Base-by-base conservation (phyloP, 1,140 invertebrate genomes). In the Pseudobourletiella spinata region DNA sequence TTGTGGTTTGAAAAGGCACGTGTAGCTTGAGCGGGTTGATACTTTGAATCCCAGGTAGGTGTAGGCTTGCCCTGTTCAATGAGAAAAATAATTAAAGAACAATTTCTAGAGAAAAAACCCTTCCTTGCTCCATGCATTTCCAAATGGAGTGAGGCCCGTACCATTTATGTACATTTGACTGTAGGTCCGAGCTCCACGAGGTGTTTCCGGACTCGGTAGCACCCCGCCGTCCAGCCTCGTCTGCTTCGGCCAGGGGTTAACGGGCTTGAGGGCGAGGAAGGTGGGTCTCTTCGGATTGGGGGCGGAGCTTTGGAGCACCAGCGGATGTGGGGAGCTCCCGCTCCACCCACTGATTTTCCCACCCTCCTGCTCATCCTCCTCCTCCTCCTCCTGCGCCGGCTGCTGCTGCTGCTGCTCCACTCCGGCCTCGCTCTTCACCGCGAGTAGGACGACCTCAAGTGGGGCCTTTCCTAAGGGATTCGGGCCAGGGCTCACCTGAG, bases 1-100 rank as follows among this genome's bases (percentile, higher is more conserved):
- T 74, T 97, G 94, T 0, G 91, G 87, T 66, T 89, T 83, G 73
- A 93, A 94, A 20, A 92, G 77, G 1, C 91, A 95, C 70, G 93
- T 96, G 74, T 92, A 98, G 67, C 90, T 93, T 18, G 88, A 82
- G 71, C 88, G 83, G 0, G 91, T 94, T 3, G 89, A 91, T 72
- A 88, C 88, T 74, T 95, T 95, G 43, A 94, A 77, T 1, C 89
- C 90, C 63, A 95, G 75, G 75, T 92, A 91, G 15, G 91, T 95
- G 74, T 94, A 95, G 26, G 91, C 89, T 72, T 94, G 89, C 0
- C 91, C 91, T 74, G 93, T 89, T 30, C n/a, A n/a, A n/a, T n/a
- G n/a, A n/a, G n/a, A n/a, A n/a, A n/a, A n/a, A n/a, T n/a, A n/a
- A n/a, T n/a, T n/a, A n/a, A n/a, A n/a, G n/a, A n/a, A n/a, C n/a